phyloP scores from a whole-genome alignment of 2,888 invertebrate genomes.

The Creontiades dilutus region DNA sequence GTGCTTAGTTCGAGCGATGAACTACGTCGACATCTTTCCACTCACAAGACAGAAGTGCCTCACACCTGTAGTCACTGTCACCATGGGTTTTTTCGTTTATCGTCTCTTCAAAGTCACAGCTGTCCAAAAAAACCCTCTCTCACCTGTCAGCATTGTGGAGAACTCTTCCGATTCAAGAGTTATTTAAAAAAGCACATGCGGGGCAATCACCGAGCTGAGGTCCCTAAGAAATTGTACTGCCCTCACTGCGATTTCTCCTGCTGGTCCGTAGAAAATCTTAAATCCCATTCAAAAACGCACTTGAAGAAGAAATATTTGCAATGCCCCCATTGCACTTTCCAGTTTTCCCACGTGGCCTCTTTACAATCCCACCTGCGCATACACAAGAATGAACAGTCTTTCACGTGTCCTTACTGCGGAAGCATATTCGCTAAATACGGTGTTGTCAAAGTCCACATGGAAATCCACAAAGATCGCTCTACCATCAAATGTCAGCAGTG shows the following conservation, averaged over 20 bases:
- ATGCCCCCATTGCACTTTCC: constrained; percentile 47
- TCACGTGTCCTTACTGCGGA: constrained; percentile 40
- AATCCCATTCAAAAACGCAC: constrained; percentile 12
- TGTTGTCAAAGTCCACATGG: constrained; percentile 49
- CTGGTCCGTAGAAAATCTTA: neutral
- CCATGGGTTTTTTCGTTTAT: constrained; percentile 31
- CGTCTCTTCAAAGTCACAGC: constrained; percentile 7
- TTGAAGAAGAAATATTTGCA: neutral
- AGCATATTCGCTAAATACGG: constrained; percentile 50
- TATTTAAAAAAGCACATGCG: neutral
- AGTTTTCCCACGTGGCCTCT: neutral
- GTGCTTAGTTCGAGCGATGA: neutral
- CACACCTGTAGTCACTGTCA: neutral
- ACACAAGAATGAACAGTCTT: constrained; percentile 21
- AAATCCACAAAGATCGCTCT: constrained; percentile 18
- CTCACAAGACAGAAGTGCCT: constrained; percentile 38
- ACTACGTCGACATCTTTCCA: neutral
- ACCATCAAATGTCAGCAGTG: neutral
- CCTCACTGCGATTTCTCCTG: constrained; percentile 53
- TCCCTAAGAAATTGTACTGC: constrained; percentile 38
- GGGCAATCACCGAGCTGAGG: neutral
- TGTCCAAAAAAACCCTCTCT: neutral
- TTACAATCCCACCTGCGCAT: neutral
- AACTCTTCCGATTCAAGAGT: neutral
- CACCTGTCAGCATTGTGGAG: constrained; percentile 29